A percentile compares a stretch with the other conserved stretches of the same genome.
phyloP scores from a whole-genome alignment of 2,797 vertebrate genomes.

The Sarcoramphus papa region DNA sequence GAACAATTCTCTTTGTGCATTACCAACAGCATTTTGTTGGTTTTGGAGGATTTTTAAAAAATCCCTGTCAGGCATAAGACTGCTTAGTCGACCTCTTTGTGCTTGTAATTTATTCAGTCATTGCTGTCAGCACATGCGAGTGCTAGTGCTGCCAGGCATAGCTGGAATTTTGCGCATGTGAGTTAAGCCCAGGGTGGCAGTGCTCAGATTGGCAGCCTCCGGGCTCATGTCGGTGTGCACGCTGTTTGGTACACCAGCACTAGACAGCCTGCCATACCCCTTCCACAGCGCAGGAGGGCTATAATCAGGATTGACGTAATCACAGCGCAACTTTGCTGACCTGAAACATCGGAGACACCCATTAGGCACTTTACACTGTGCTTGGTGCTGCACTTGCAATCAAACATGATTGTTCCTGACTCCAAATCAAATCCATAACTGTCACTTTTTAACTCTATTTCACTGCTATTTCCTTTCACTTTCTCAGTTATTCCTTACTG shows the following conservation, averaged over 20 bases:
- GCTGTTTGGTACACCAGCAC: rapidly evolving
- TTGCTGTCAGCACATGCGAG: neutral
- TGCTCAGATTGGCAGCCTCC: rapidly evolving
- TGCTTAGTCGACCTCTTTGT: neutral
- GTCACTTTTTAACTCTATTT: neutral
- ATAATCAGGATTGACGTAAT: rapidly evolving
- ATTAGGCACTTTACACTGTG: rapidly evolving
- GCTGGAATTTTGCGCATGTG: neutral
- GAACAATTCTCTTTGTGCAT: neutral
- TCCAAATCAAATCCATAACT: neutral
- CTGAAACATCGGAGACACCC: neutral
- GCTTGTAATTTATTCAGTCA: neutral
- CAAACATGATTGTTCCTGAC: neutral
- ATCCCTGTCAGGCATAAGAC: neutral
- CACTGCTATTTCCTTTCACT: neutral
- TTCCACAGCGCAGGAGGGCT: neutral
- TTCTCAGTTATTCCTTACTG: too few species aligned
- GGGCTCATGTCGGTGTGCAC: rapidly evolving
- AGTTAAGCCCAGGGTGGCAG: neutral
- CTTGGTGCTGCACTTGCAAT: neutral
- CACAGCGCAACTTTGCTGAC: neutral
- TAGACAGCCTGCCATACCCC: rapidly evolving
- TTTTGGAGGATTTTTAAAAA: neutral
- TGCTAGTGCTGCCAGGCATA: neutral
- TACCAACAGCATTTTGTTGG: neutral